A percentile compares a stretch with the other conserved stretches of the same genome.
These are phyloP conservation scores for Thalpophila matura DNA, from an alignment of 2,888 invertebrate species.

Conservation along the genomic window DNA sequence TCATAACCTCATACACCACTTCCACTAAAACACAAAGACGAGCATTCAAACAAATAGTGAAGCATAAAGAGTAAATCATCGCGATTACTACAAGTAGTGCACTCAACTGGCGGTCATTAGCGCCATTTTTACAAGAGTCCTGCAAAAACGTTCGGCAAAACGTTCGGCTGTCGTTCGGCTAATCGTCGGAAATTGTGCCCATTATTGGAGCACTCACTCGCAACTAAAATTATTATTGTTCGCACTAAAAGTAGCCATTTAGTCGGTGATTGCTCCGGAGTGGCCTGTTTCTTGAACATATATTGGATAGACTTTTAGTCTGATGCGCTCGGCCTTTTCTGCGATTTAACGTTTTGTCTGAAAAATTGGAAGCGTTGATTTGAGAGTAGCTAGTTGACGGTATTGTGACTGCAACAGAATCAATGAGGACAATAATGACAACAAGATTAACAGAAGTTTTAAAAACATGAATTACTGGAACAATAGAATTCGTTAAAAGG, in stretches of 20 bases:
- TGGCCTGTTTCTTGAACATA: constrained; percentile 67
- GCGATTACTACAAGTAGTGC: constrained; percentile 73
- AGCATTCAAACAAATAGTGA: constrained; percentile 50
- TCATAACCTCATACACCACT: background rate
- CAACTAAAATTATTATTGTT: constrained; percentile 90
- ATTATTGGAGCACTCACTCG: constrained; percentile 87
- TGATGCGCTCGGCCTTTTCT: constrained; percentile 51
- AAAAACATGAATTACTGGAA: background rate
- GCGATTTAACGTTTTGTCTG: constrained; percentile 22
- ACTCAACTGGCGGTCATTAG: constrained; percentile 76
- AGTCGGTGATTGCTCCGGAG: constrained; percentile 77
- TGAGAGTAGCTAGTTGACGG: background rate
- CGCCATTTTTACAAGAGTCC: constrained; percentile 85
- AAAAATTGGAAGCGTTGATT: constrained; percentile 2
- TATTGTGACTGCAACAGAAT: background rate
- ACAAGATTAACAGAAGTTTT: background rate
- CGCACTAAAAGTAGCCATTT: constrained; percentile 89
- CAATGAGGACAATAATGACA: background rate
- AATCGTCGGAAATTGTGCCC: constrained; percentile 90
- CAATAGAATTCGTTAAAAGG: constrained; percentile 4
- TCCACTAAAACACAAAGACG: constrained; percentile 36
- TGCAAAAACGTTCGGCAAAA: constrained; percentile 73
- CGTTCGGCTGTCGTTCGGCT: constrained; percentile 78
- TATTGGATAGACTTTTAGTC: constrained; percentile 65
- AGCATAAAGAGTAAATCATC: constrained; percentile 56